Base-by-base conservation (phyloP, 2,113 vertebrate species). In the Lagopus leucura region DNA sequence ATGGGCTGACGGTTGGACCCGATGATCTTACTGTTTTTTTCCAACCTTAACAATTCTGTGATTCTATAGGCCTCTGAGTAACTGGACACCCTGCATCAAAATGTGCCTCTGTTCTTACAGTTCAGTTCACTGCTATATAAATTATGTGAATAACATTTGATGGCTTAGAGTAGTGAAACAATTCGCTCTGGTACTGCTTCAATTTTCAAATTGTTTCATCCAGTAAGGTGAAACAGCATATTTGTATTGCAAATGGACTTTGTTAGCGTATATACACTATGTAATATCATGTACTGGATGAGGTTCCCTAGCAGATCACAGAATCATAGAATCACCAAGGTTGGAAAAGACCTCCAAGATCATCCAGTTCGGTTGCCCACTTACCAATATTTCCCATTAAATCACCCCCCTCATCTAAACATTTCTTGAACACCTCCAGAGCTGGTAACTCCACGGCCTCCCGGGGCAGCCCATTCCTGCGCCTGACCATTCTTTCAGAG, bases 171-270 rank as follows among this genome's bases (percentile, higher is more conserved):
- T 89, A 88, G 34, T 60, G 78, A 48, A 86, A 90, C 83, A 81
- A 79, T 28, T 87, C 86, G 63, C 65, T 89, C 36, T 76, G 72
- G 81, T 79, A 64, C 47, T 40, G 43, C 40, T 86, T 78, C 65
- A 63, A 69, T 92, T 95, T 86, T 90, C 50, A 86, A 82, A 88
- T 87, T 63, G 47, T 43, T 94, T 71, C n/a, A 82, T 47, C 42
- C 71, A 90, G n/a, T 65, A 88, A 74, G 22, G 30, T 71, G 43
- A 57, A 70, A 38, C 25, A 36, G 15, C 55, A 17, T 19, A 87
- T 80, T 65, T 92, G 5, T 47, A 52, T 3, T 6, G 55, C 61
- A 81, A 79, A 75, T 13, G 54, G 18, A 16, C 81, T 61, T 61
- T 24, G 64, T 66, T 61, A 43, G 63, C 45, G 32, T 32, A 43